These are phyloP conservation scores for Heterodera schachtii DNA, from an alignment of 1,140 invertebrate genomes.

Conservation along the genomic window DNA sequence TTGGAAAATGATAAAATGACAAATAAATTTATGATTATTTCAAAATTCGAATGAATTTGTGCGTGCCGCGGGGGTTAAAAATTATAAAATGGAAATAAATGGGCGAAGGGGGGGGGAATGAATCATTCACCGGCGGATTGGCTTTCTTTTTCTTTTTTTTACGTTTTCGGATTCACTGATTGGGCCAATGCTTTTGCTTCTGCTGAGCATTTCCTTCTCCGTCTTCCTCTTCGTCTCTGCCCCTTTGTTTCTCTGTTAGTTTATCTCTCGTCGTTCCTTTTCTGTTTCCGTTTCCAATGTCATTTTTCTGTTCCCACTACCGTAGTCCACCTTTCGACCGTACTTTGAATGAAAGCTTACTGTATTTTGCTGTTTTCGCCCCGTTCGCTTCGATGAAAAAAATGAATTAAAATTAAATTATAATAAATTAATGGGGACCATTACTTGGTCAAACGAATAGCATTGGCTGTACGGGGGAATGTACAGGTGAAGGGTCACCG, in stretches of 20 bases:
- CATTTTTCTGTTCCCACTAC: constrained; percentile 41
- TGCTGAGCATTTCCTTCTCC: neutral
- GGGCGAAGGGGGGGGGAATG: neutral
- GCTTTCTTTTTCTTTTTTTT: neutral
- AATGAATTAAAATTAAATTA: constrained; percentile 24
- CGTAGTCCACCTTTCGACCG: constrained; percentile 53
- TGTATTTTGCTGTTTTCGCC: constrained; percentile 24
- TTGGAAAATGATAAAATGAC: neutral
- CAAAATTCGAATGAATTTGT: too few species aligned
- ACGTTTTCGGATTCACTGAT: neutral
- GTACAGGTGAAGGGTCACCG: constrained; percentile 92
- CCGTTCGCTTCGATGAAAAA: constrained; percentile 49
- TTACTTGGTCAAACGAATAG: constrained; percentile 78
- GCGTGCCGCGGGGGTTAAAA: too few species aligned
- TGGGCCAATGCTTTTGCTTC: neutral
- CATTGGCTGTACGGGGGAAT: constrained; percentile 89
- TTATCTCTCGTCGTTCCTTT: neutral
- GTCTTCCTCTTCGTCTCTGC: neutral
- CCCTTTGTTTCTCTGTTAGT: neutral
- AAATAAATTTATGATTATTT: too few species aligned
- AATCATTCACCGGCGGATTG: neutral
- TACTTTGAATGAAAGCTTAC: constrained; percentile 61
- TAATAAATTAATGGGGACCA: neutral
- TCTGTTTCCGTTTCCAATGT: neutral
- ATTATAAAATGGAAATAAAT: too few species aligned